Base-by-base conservation (phyloP, 1,140 invertebrate species). In the Cotesia typhae region DNA sequence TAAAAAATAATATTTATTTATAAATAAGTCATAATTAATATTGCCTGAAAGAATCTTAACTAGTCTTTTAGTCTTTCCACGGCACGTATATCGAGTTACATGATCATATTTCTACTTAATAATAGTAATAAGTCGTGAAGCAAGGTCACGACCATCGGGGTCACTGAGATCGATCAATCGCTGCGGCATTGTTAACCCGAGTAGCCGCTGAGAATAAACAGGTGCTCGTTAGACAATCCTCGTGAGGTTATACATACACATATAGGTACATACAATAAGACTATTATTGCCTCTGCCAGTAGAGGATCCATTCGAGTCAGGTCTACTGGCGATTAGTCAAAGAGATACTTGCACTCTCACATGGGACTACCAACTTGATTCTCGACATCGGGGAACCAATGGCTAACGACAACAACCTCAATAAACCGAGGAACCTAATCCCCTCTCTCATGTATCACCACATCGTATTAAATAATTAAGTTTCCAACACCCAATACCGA, bases 171-270 rank as follows among this genome's bases (percentile, higher is more conserved):
- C 55, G 64, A 72, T 72, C 60, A 66, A 65, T 72, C 36, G 70
- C 61, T n/a, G 9, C 4, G 53, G 60, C 37, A 68, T 68, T 68
- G 66, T 69, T 60, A 73, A 68, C 38, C 53, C 17, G 38, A 66
- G 71, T 63, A 38, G 28, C 60, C 36, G 55, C 35, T 10, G 51
- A 68, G 61, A 66, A 73, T 73, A 73, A 73, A 73, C 72, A 66
- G 72, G 72, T 73, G 72, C 72, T 73, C 72, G 72, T 73, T 73
- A 73, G 60, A 73, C 55, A 69, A 69, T 69, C n/a, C 57, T 47
- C 12, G 67, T 36, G 37, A 41, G 67, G 55, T 14, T 41, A 47
- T 59, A 61, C n/a, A 63, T 28, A 57, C 53, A 14, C 12, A 57
- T 57, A 57, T 4, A 57, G 10, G 10, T 47, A 47, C 9, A 47